Base-by-base conservation (phyloP, 2,888 invertebrate genomes). In the Noctuana brunneofusca region DNA sequence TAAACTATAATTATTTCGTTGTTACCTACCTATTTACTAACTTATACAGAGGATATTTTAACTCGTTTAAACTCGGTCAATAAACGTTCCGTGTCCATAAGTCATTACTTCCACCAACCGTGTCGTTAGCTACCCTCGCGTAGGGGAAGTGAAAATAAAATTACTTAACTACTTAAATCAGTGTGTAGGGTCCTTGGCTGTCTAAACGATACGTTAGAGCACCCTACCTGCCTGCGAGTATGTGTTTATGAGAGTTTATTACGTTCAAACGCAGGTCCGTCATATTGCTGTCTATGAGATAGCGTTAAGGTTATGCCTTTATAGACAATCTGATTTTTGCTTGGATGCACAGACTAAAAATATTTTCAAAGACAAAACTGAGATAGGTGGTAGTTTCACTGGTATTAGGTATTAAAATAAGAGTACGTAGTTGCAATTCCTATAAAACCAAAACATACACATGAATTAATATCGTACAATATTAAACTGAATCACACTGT, bases 81-180 rank as follows among this genome's bases (percentile, higher is more conserved):
- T 59, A 50, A 52, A 22, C 20, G 20, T 35, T 22, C 52, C 58
- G 43, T 52, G 58, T 52, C 52, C 58, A 52, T 52, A 59, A 52
- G 58, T 20, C 52, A 59, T 59, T 59, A 52, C 20, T 59, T 59
- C 58, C 58, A 59, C 43, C 59, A 14, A 35, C 35, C 18, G 50
- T 24, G 24, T 27, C 41, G 56, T 24, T 35, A 46, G 57, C 48
- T 41, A 16, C 59, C 59, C 58, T 53, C 54, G 41, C 22, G 53
- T 20, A 48, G 59, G 59, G 59, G 53, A 53, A 22, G 53, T 54
- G 59, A 54, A 60, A 60, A 60, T 60, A 60, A 60, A 60, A 60
- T 60, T 60, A 54, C 53, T 60, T 60, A 60, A 60, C 53, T 60
- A 60, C 59, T 60, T 60, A 60, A 54, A 54, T 54, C 59, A 46